Base-by-base conservation (phyloP, 2,888 invertebrate species). In the Isotomurus palustris region DNA sequence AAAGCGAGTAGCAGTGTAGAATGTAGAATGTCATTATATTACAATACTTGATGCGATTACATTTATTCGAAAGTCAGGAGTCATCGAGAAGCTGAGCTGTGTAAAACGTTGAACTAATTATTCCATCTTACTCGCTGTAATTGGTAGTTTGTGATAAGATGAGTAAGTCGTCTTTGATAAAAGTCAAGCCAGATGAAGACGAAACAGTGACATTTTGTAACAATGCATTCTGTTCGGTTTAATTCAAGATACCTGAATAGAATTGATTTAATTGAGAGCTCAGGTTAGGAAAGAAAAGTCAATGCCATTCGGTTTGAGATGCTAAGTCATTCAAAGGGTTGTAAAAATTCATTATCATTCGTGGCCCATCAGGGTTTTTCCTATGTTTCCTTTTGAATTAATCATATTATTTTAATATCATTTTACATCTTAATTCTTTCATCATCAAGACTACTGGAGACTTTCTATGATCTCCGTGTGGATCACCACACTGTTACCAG, bases 251-350 rank as follows among this genome's bases (percentile, higher is more conserved):
- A n/a, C n/a, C 3, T 25, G n/a, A 22, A 35, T 49, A 24, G 22
- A 49, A 49, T 49, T 50, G 50, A 50, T 38, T 50, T 24, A 50
- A 50, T 50, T 50, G 50, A 50, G 50, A 49, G 4, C 12, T 45
- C 45, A 45, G 17, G 6, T 27, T 14, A 21, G n/a, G 29, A 25
- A 22, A 6, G 5, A 17, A 14, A 45, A 45, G 29, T 45, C 45
- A 28, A 45, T 25, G 27, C 28, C 45, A 45, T 45, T 28, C 27
- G 6, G 8, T 47, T 28, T 8, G 14, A 25, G 22, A 35, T 49
- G 49, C 49, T n/a, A 35, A 49, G 49, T 49, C 49, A 49, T 49
- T 49, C 49, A 4, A 40, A 6, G 6, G n/a, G 40, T 10, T n/a
- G 6, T 40, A 40, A n/a, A n/a, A n/a, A 40, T 40, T 14, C 8